phyloP scores from a whole-genome alignment of 2,797 vertebrate species.

The Protonibea diacanthus region DNA sequence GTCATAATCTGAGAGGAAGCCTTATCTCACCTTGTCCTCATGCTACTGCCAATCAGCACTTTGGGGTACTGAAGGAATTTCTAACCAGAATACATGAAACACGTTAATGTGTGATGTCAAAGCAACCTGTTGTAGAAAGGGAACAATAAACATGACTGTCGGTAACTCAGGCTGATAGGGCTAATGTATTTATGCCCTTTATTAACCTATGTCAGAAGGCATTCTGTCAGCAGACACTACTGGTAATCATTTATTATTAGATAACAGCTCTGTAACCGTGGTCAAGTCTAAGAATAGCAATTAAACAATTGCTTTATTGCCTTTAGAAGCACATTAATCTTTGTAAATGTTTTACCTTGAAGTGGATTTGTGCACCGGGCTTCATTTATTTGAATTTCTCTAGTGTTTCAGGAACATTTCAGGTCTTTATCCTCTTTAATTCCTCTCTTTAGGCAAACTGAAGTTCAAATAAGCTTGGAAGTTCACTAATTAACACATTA shows the following conservation, averaged over 20 bases:
- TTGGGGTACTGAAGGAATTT: conserved; percentile 28
- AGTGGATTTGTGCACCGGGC: not conserved
- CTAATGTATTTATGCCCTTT: not conserved
- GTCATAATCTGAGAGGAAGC: conserved; percentile 61
- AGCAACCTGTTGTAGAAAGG: conserved; percentile 12
- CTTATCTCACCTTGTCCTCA: conserved; percentile 47
- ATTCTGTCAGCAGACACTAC: conserved; percentile 15
- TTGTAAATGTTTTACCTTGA: not conserved
- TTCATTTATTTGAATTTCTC: not conserved
- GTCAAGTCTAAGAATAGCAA: not conserved
- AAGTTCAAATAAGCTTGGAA: not conserved
- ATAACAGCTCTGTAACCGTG: not conserved
- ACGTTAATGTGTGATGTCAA: conserved; percentile 31
- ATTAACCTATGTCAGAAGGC: conserved; percentile 1
- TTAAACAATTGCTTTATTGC: not conserved
- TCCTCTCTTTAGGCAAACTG: not conserved
- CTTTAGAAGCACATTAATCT: not conserved
- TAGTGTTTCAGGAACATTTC: not conserved
- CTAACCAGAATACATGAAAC: conserved; percentile 15
- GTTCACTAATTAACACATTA: not conserved
- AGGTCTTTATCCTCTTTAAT: not conserved
- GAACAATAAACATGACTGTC: conserved; percentile 31
- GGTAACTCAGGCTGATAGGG: conserved; percentile 11
- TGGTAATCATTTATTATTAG: conserved; percentile 9
- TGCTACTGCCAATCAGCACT: conserved; percentile 34